A percentile compares a stretch with the other conserved stretches of the same genome.
Conservation (phyloP, 1,140 invertebrate species). For the Stratiolaelaps scimitus region DNA sequence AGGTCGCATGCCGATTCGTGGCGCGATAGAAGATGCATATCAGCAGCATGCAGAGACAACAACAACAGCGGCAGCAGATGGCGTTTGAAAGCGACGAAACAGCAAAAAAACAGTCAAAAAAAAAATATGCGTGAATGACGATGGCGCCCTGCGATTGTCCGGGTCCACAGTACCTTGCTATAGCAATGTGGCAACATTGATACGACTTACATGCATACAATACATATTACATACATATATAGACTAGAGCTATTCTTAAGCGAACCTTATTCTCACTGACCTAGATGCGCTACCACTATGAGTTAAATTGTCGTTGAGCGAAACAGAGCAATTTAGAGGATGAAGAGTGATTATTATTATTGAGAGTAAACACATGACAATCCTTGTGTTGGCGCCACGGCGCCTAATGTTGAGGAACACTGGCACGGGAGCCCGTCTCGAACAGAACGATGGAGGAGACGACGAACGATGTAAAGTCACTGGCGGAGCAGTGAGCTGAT, state of each 20-base stretch:
- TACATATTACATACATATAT: slow-evolving; percentile 3
- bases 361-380: slow-evolving; percentile 24
- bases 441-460: neutral
- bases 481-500: too few relatives aligned
- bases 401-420: slow-evolving; percentile 16
- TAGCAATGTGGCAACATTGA: too few relatives aligned
- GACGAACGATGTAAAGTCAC: too few relatives aligned
- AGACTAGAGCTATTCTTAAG: neutral
- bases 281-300: neutral
- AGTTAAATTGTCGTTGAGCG: neutral
- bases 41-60: too few relatives aligned
- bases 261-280: neutral
- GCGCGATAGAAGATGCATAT: too few relatives aligned
- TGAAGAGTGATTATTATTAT: neutral
- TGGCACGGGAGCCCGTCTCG: slow-evolving; percentile 23
- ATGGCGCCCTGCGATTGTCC: too few relatives aligned
- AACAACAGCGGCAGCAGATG: too few relatives aligned
- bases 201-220: neutral
- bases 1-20: too few relatives aligned
- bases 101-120: too few relatives aligned
- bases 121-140: too few relatives aligned
- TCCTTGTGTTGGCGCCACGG: slow-evolving; percentile 25
- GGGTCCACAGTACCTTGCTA: too few relatives aligned
- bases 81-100: too few relatives aligned
- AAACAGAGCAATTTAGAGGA: neutral